Evolutionary conservation across 2,888 invertebrate genomes (phyloP), one percentile per base, ranked within the genome.

Genomic region (Muschampia plurimacula): DNA sequence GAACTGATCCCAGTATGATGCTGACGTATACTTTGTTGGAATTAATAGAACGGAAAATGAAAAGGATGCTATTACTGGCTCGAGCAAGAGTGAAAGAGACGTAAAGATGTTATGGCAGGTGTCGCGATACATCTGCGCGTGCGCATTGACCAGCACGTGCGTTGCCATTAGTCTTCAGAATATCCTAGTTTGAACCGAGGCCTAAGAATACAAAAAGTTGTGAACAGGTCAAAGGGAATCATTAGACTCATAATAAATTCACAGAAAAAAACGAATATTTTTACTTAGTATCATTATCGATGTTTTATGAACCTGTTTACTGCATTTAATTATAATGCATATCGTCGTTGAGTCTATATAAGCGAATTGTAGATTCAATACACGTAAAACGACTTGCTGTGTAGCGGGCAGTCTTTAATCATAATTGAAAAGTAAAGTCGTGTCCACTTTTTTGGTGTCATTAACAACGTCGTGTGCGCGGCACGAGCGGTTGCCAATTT

Each of bases 401-500:
- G 65, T 36, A 70, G 57, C 65, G 36, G 86, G 88, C 87, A 88
- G 85, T 84, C 84, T 84, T 78, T 80, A 83, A 84, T 86, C 81
- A 89, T 91, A 89, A 91, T 91, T 91, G 89, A 90, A 92, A 91
- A 89, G 84, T 83, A 82, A 84, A 84, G 81, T 84, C 83, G 79
- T 83, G 82, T 83, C 79, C 80, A 78, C 76, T 86, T 91, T 91
- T 89, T 88, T 84, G 78, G 84, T 85, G 83, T 88, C 88, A 90
- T 91, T 91, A 92, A 86, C 82, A 85, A 85, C 85, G 81, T 80
- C 81, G 83, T 82, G 85, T 80, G 86, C 82, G 78, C 81, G 88
- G 90, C 90, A 89, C 91, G 91, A 90, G 92, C 88, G 91, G 80
- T 87, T 80, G 87, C 88, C 92, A 92, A 93, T 93, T 92, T 93